These are phyloP conservation scores for Dicyrtoma fusca DNA, from an alignment of 2,888 invertebrate genomes.

Conservation along the genomic window DNA sequence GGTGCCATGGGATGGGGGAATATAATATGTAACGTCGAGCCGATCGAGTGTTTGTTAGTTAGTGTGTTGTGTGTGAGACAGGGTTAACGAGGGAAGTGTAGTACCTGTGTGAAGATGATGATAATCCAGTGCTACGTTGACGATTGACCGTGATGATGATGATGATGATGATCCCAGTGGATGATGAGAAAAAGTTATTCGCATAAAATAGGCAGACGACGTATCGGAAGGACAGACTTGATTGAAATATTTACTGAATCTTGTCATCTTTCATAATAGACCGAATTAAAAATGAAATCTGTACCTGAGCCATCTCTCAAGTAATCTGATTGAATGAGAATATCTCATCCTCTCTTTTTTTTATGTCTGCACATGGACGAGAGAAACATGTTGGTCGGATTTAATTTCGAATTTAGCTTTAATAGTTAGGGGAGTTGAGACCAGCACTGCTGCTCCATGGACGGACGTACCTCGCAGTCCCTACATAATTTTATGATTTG, in stretches of 20 bases:
- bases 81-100: no score
- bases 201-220: constrained; percentile 10
- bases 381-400: neutral
- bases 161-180: neutral
- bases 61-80: no score
- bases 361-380: neutral
- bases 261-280: constrained; percentile 23
- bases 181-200: neutral
- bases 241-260: constrained; percentile 11
- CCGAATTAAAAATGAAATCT: neutral
- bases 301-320: neutral
- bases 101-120: neutral
- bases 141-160: constrained; percentile 16
- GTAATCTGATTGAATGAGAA: constrained; percentile 5
- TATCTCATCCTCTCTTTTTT: constrained; percentile 3
- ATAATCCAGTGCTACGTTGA: neutral
- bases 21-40: no score
- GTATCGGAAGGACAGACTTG: constrained; percentile 14
- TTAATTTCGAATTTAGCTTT: constrained; percentile 1
- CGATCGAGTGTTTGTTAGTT: no score
- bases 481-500: constrained; percentile 30
- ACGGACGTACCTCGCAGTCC: neutral
- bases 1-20: no score
- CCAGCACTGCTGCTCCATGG: neutral
- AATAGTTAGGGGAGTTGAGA: neutral